A percentile compares a stretch with the other conserved stretches of the same genome.
Conservation (phyloP, 92 coral and sea anemone genomes). For the Meandrina meandrites region DNA sequence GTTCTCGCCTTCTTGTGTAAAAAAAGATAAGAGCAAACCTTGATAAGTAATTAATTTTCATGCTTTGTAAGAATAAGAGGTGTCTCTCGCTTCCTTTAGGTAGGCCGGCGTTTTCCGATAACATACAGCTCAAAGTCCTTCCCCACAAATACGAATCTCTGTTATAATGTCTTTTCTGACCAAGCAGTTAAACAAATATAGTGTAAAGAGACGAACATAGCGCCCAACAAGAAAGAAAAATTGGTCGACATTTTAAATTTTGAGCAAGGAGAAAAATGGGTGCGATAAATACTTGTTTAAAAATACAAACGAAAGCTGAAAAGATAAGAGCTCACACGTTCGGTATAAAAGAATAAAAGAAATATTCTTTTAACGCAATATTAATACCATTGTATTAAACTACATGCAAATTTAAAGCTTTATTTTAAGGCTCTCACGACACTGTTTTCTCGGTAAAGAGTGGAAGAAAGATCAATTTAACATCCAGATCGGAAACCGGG, state of each 20-base stretch:
- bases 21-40: slow-evolving; percentile 7
- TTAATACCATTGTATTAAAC: slow-evolving; percentile 24
- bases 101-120: slow-evolving; percentile 20
- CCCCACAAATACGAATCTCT: neutral
- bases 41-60: slow-evolving; percentile 32
- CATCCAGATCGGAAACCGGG: neutral
- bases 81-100: slow-evolving; percentile 20
- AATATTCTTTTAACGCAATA: slow-evolving; percentile 21
- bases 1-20: slow-evolving; percentile 40
- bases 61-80: slow-evolving; percentile 1
- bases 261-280: neutral
- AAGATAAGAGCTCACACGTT: slow-evolving; percentile 35
- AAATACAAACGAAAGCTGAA: slow-evolving; percentile 24
- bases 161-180: neutral
- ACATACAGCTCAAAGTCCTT: slow-evolving; percentile 9
- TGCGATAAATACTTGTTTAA: neutral
- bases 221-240: neutral
- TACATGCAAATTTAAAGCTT: slow-evolving; percentile 22
- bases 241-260: neutral
- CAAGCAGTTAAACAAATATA: slow-evolving; percentile 36
- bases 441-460: neutral
- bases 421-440: neutral
- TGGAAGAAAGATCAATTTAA: neutral
- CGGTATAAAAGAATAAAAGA: slow-evolving; percentile 20
- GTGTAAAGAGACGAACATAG: neutral